phyloP scores from a whole-genome alignment of 2,113 vertebrate species.

The Gallinago jamesoni region DNA sequence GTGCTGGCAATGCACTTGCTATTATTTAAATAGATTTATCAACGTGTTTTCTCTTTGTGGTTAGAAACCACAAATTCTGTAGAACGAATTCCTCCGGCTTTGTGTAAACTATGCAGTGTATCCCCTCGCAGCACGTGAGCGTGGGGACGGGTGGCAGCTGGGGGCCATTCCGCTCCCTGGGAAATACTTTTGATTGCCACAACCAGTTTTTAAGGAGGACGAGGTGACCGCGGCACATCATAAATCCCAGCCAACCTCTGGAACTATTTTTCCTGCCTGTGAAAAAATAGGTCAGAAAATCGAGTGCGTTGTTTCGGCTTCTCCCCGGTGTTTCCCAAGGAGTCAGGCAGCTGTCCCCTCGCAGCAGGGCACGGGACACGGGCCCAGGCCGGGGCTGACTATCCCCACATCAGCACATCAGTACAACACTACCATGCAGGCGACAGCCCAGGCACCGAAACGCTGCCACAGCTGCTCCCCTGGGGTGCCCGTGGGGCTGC shows the following conservation, averaged over 20 bases:
- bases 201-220: background rate
- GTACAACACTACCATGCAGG: fast-evolving
- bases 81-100: too few relatives aligned
- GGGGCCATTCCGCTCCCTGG: background rate
- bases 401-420: background rate
- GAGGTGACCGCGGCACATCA: background rate
- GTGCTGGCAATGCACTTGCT: background rate
- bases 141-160: background rate
- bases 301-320: background rate
- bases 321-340: background rate
- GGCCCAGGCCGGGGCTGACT: fast-evolving
- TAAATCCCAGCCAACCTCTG: background rate
- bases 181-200: background rate
- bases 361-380: background rate
- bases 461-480: background rate
- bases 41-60: background rate
- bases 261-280: background rate
- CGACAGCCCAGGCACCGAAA: too few relatives aligned
- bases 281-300: background rate
- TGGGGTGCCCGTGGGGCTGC: background rate
- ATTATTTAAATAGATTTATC: background rate
- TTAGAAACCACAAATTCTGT: too few relatives aligned
- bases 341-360: background rate
- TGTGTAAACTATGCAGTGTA: too few relatives aligned
- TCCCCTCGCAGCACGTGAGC: background rate